A percentile compares a stretch with the other conserved stretches of the same genome.
Conservation (phyloP, 2,113 vertebrate species). For the Aptenodytes patagonicus region DNA sequence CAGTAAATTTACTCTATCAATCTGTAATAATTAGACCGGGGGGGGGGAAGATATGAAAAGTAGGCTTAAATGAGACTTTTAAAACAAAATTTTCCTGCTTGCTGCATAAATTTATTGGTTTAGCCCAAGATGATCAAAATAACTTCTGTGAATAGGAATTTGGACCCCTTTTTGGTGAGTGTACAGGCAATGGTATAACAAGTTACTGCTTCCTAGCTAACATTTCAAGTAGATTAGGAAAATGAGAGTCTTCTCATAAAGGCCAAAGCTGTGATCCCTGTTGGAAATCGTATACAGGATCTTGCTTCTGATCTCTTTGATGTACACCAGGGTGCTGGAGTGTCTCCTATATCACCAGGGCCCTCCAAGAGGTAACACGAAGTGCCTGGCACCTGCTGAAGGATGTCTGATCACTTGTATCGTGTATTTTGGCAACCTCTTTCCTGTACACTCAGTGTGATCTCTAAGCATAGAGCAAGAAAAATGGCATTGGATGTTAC, state of each 20-base stretch:
- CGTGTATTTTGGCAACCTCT: not conserved
- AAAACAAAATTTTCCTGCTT: not conserved
- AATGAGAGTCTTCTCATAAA: not conserved
- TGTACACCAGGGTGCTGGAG: not conserved
- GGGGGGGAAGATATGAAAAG: not conserved
- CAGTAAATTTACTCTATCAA: not conserved
- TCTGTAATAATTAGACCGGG: not conserved
- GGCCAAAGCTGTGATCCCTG: not conserved
- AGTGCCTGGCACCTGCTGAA: not conserved
- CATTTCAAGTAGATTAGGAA: not conserved
- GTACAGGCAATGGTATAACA: not conserved
- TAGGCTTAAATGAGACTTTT: not conserved
- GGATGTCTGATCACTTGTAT: not conserved
- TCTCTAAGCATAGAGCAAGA: not conserved
- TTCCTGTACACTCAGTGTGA: too few relatives aligned
- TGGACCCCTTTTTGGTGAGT: not conserved
- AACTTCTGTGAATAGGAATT: not conserved
- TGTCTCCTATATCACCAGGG: not conserved
- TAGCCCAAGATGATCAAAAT: not conserved
- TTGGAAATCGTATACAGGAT: not conserved
- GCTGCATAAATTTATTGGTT: not conserved
- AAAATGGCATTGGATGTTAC: not conserved
- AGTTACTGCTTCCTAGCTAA: not conserved
- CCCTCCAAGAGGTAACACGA: not conserved
- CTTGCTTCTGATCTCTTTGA: not conserved